Evolutionary conservation across 2,113 vertebrate genomes (phyloP).

Genomic region (Neodontobutis hainanensis): DNA sequence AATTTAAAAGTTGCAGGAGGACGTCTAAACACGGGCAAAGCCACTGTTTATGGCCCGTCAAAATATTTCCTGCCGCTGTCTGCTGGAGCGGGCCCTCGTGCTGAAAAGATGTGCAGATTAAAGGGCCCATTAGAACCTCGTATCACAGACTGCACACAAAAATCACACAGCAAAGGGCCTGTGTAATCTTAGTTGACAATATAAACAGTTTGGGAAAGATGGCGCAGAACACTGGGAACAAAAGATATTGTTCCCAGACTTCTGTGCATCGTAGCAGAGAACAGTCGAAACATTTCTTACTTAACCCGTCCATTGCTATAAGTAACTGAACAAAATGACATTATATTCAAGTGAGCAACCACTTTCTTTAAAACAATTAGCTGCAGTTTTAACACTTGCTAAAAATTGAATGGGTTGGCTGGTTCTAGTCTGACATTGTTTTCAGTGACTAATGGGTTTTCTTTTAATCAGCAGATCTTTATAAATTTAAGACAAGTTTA

Average conservation of each 20-base stretch:
- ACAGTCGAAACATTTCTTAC: too few relatives aligned
- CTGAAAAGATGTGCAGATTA: conserved; percentile 68
- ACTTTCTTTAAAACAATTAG: too few relatives aligned
- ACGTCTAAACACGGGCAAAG: conserved; percentile 72
- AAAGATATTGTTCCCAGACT: background rate
- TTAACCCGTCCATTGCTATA: too few relatives aligned
- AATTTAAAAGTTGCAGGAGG: conserved; percentile 65
- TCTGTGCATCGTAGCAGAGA: background rate
- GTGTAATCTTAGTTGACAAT: conserved; percentile 53
- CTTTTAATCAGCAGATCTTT: too few relatives aligned
- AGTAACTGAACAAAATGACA: too few relatives aligned
- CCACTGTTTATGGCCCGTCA: conserved; percentile 68
- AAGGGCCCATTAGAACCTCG: conserved; percentile 59
- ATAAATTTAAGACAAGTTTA: too few relatives aligned
- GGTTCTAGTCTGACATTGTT: too few relatives aligned
- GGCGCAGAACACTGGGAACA: too few relatives aligned
- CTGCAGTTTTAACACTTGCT: too few relatives aligned
- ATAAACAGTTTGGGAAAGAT: conserved; percentile 63
- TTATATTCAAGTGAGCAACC: too few relatives aligned
- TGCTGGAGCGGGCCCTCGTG: conserved; percentile 40
- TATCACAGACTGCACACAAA: conserved; percentile 43
- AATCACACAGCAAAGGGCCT: conserved; percentile 35
- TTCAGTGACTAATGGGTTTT: too few relatives aligned
- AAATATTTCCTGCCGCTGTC: conserved; percentile 71
- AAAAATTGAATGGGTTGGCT: too few relatives aligned